Evolutionary conservation across 2,888 invertebrate species (phyloP), one percentile per base, ranked within the genome.

Genomic region (Caprella mutica): DNA sequence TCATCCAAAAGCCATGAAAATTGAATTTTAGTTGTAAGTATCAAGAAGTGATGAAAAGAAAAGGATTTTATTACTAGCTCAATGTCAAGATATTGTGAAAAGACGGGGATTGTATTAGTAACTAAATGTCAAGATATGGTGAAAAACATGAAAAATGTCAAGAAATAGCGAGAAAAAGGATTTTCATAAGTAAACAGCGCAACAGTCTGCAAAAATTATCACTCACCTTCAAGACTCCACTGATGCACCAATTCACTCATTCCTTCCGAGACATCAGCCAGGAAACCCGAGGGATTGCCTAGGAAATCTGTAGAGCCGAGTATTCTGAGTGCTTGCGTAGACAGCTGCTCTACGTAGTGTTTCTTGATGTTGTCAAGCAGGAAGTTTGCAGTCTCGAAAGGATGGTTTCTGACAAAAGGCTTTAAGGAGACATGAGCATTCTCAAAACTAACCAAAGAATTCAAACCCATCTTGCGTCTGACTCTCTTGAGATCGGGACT

Each of bases 221-320:
- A n/a, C n/a, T n/a, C n/a, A n/a, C n/a, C 48, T 46, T 62, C 61
- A 9, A 65, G 53, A 26, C 56, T 61, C 35, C 93, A 92, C 72
- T 97, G 96, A 65, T 85, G 83, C 65, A 97, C 80, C 52, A 97
- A 77, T 1, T 91, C 91, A 2, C 89, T 84, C 30, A 97, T 83
- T 29, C 97, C 96, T 75, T 96, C 96, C 1, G 90, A 86, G 38
- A 98, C 85, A 76, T 98, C 97, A 69, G 89, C 89, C 65, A 96
- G 83, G 69, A 98, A 84, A 14, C 97, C 97, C 46, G 94, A 74
- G 2, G 98, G 98, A 77, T 96, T 97, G 38, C 98, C 98, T 51
- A 98, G 80, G 73, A 98, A 96, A 75, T 98, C 97, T 23, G 96
- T 90, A 0, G 96, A 91, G 3, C 93, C 96, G 56, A 98, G 76